phyloP scores from a whole-genome alignment of 1,140 invertebrate species.

The Drosophila bocki region DNA sequence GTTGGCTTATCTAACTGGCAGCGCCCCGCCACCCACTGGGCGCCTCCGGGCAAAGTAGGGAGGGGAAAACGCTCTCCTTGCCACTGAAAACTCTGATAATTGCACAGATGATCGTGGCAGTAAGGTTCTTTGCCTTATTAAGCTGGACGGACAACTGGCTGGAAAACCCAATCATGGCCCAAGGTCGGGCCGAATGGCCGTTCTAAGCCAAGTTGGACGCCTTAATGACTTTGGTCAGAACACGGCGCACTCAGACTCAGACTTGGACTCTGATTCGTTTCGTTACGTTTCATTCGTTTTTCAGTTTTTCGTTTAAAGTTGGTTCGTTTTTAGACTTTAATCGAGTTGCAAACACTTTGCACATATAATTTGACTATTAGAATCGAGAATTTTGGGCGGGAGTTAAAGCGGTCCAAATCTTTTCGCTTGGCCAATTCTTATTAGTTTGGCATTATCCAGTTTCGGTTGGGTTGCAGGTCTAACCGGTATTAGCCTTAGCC shows the following conservation, averaged over 20 bases:
- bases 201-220: slow-evolving; percentile 68
- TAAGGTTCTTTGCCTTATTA: slow-evolving; percentile 82
- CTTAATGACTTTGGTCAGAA: slow-evolving; percentile 77
- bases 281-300: slow-evolving; percentile 51
- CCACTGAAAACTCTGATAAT: slow-evolving; percentile 34
- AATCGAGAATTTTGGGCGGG: slow-evolving; percentile 24
- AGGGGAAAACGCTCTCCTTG: slow-evolving; percentile 28
- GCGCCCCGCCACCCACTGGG: slow-evolving; percentile 6
- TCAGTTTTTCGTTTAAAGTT: slow-evolving; percentile 6
- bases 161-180: slow-evolving; percentile 65
- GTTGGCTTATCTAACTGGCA: slow-evolving; percentile 63
- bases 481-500: slow-evolving; percentile 57
- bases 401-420: slow-evolving; percentile 11
- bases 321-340: slow-evolving; percentile 15
- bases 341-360: slow-evolving; percentile 36
- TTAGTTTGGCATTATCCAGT: slow-evolving; percentile 35
- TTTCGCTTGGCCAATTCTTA: slow-evolving; percentile 39
- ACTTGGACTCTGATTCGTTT: slow-evolving; percentile 47
- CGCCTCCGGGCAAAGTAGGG: not conserved
- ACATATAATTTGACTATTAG: slow-evolving; percentile 44
- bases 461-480: slow-evolving; percentile 17
- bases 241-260: slow-evolving; percentile 34
- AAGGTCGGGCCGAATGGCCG: slow-evolving; percentile 71
- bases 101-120: slow-evolving; percentile 50
- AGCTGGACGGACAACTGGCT: slow-evolving; percentile 44